Conservation (phyloP, 2,797 vertebrate species). For the Kryptopterus vitreolus region DNA sequence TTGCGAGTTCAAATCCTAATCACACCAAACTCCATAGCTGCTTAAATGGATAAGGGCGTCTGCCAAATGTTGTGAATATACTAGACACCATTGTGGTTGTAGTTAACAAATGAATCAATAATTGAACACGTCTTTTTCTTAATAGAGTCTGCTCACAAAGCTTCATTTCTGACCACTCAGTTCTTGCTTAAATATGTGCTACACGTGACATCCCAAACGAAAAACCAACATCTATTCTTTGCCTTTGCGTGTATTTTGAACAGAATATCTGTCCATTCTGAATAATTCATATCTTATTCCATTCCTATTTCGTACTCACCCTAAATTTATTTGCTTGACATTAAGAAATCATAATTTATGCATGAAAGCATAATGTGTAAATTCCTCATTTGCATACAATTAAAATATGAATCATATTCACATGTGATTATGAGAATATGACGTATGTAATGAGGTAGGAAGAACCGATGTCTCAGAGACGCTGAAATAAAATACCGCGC, state of each 20-base stretch:
- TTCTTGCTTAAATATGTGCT: not conserved
- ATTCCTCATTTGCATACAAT: not conserved
- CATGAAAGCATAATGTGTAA: not conserved
- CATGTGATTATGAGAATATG: too few species aligned
- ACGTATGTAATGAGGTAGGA: not conserved
- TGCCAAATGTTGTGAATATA: too few species aligned
- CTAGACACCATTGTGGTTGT: not conserved
- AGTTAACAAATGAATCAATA: not conserved
- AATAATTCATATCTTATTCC: not conserved
- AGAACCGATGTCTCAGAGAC: not conserved
- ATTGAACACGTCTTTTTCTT: not conserved
- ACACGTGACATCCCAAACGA: not conserved
- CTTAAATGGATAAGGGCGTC: too few species aligned
- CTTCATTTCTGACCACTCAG: not conserved
- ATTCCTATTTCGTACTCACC: not conserved
- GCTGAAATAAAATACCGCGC: not conserved
- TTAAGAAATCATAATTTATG: conserved; percentile 8
- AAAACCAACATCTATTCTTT: not conserved
- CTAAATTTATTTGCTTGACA: conserved; percentile 3
- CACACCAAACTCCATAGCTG: too few species aligned
- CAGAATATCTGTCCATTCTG: not conserved
- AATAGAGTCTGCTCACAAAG: too few species aligned
- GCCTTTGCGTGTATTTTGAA: not conserved
- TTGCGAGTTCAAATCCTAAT: too few species aligned
- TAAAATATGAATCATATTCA: not conserved